phyloP scores from a whole-genome alignment of 2,888 invertebrate species.

The Pristionchus maxplancki region DNA sequence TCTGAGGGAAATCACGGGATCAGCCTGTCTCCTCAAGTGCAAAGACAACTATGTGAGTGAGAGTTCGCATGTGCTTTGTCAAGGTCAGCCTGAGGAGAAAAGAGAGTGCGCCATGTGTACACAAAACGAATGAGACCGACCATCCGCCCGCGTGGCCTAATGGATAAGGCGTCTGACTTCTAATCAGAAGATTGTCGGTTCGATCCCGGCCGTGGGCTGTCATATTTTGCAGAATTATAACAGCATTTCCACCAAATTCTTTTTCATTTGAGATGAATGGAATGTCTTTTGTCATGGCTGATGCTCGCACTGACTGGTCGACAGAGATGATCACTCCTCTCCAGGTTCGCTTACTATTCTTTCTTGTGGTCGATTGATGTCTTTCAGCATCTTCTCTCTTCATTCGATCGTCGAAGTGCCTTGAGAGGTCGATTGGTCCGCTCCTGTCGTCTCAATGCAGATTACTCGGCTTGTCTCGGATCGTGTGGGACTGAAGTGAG shows the following conservation, averaged over 20 bases:
- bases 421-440: slow-evolving; percentile 17
- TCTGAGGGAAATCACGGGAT: background rate
- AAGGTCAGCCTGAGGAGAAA: background rate
- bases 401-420: slow-evolving; percentile 28
- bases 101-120: background rate
- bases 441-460: slow-evolving; percentile 11
- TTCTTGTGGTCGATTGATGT: no score
- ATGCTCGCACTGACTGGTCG: slow-evolving; percentile 18
- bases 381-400: slow-evolving; percentile 29
- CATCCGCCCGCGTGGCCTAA: slow-evolving; percentile 67
- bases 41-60: slow-evolving; percentile 51
- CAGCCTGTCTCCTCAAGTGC: slow-evolving; percentile 46
- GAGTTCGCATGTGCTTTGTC: background rate
- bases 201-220: slow-evolving; percentile 62
- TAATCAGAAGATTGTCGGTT: slow-evolving; percentile 75
- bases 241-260: background rate
- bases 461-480: background rate
- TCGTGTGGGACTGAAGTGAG: background rate
- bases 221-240: background rate
- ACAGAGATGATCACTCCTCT: slow-evolving; percentile 44
- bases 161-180: slow-evolving; percentile 77
- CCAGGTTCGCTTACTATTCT: background rate
- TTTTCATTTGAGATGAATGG: slow-evolving; percentile 27
- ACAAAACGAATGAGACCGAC: background rate
- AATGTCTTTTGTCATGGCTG: slow-evolving; percentile 50